Conservation (phyloP, 2,113 vertebrate species). For the Hiodon tergisus region DNA sequence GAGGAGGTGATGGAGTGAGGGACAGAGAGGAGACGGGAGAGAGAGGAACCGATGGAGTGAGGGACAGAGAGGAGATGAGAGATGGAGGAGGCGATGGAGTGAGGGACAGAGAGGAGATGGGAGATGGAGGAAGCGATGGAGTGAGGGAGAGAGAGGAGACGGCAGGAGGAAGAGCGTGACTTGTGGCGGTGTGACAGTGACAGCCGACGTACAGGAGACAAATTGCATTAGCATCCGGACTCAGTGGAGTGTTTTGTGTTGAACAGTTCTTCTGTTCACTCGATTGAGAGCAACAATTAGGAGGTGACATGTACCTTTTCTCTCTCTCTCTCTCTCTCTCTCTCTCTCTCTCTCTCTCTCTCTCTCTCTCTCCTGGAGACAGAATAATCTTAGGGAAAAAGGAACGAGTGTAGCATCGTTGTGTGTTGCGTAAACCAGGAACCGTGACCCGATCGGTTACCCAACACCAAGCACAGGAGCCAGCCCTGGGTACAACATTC, state of each 20-base stretch:
- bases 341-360: not conserved
- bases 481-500: too few species aligned
- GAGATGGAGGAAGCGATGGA: not conserved
- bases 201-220: slow-evolving; percentile 11
- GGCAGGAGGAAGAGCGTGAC: not conserved
- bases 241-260: slow-evolving; percentile 14
- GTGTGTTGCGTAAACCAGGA: not conserved
- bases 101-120: not conserved
- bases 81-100: not conserved
- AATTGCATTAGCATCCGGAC: slow-evolving; percentile 16
- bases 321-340: not conserved
- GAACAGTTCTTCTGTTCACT: slow-evolving; percentile 12
- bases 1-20: not conserved
- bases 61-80: not conserved
- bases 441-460: not conserved
- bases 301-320: slow-evolving; percentile 3
- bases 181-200: slow-evolving; percentile 2
- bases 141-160: not conserved
- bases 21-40: not conserved
- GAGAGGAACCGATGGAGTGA: not conserved
- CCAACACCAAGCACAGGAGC: too few species aligned
- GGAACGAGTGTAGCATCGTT: not conserved
- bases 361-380: not conserved
- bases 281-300: slow-evolving; percentile 11
- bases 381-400: not conserved